These are phyloP conservation scores for Cromileptes altivelis DNA, from an alignment of 2,113 vertebrate species.

Conservation along the genomic window DNA sequence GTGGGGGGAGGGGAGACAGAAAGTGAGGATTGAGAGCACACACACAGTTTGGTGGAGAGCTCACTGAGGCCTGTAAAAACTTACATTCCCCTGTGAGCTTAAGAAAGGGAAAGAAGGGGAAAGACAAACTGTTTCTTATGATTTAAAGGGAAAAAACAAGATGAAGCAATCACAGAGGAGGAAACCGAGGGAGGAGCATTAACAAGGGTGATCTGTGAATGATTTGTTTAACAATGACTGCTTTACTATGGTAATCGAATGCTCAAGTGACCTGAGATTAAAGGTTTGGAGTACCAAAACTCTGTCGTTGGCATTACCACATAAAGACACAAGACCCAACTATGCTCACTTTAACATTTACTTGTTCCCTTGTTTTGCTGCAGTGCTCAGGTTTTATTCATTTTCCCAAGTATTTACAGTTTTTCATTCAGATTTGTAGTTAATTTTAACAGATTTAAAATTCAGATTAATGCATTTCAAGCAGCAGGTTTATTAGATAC, in stretches of 20 bases:
- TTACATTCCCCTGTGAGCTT: conserved; percentile 27
- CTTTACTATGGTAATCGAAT: conserved; percentile 22
- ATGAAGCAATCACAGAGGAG: conserved; percentile 48
- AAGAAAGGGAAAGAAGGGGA: conserved; percentile 9
- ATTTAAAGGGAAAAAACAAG: not conserved
- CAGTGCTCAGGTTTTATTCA: not conserved
- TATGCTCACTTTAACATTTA: not conserved
- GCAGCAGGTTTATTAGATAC: not conserved
- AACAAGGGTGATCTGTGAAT: conserved; percentile 3
- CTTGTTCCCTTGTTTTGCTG: conserved; percentile 4
- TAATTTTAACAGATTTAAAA: not conserved
- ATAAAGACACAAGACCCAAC: conserved; percentile 2
- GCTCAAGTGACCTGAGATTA: not conserved
- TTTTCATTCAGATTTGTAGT: not conserved
- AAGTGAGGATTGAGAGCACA: conserved; percentile 29
- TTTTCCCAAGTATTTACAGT: not conserved
- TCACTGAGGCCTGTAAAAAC: conserved; percentile 45
- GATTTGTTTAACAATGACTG: conserved; percentile 42
- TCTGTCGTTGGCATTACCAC: not conserved
- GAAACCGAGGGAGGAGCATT: conserved; percentile 8
- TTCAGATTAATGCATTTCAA: not conserved
- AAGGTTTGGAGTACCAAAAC: not conserved
- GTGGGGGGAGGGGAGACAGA: conserved; percentile 67
- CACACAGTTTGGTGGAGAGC: conserved; percentile 1
- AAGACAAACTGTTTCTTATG: conserved; percentile 14